phyloP scores from a whole-genome alignment of 2,797 vertebrate species.

The Buphagus erythrorhynchus region DNA sequence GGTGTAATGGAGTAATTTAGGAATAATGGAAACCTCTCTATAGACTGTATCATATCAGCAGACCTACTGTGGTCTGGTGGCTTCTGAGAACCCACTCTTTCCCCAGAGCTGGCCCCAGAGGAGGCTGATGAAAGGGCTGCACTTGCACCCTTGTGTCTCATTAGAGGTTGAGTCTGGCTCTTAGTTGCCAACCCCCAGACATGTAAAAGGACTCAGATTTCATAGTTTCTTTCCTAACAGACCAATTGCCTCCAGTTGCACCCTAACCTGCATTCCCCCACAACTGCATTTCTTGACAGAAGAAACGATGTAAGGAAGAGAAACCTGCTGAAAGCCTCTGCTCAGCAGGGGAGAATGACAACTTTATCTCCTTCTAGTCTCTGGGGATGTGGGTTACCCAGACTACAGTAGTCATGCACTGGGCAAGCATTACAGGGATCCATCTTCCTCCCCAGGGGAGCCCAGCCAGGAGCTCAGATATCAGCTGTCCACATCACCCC shows the following conservation, averaged over 20 bases:
- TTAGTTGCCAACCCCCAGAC: neutral
- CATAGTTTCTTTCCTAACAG: neutral
- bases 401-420: neutral
- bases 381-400: neutral
- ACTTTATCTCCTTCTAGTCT: neutral
- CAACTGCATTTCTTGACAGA: neutral
- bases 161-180: neutral
- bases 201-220: neutral
- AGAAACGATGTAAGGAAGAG: neutral
- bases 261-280: neutral
- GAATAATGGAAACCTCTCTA: neutral
- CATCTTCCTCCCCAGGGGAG: neutral
- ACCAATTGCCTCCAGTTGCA: neutral
- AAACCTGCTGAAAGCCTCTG: neutral
- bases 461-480: neutral
- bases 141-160: neutral
- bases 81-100: neutral
- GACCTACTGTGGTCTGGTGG: neutral
- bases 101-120: neutral
- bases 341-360: neutral
- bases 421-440: neutral
- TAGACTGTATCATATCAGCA: accelerated
- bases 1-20: neutral
- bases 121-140: neutral
- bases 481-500: neutral